Percentiles rank a stretch among this genome's conserved stretches.
phyloP scores from a whole-genome alignment of 23 tunicate species.

The Clavelina lepadiformis region DNA sequence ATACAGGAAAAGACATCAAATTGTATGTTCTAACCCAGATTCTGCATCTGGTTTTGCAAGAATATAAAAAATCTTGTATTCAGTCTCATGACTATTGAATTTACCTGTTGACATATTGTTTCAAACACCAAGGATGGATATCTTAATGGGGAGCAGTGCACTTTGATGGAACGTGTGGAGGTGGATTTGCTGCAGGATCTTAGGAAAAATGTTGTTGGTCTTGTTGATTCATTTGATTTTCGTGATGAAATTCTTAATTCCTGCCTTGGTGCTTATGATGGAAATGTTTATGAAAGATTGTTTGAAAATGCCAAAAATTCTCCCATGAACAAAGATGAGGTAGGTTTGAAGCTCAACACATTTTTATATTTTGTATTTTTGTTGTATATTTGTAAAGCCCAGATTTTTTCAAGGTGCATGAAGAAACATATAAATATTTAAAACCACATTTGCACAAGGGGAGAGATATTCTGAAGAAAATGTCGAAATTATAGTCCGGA shows the following conservation, averaged over 20 bases:
- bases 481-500: no score
- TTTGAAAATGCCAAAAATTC: constrained; percentile 58
- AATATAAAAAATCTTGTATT: no score
- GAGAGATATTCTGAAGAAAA: constrained; percentile 34
- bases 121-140: constrained; percentile 14
- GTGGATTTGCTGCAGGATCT: constrained; percentile 15
- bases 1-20: no score
- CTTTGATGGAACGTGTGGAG: constrained; percentile 35
- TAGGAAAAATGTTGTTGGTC: constrained; percentile 48
- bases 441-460: constrained; percentile 39
- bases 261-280: constrained; percentile 86
- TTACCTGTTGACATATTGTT: neutral
- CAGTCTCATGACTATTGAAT: no score
- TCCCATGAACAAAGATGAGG: constrained; percentile 47
- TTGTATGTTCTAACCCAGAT: no score
- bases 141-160: constrained; percentile 25
- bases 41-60: no score
- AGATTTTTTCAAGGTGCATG: constrained; percentile 44
- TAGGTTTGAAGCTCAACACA: neutral
- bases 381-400: no score
- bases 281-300: constrained; percentile 77
- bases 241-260: constrained; percentile 39
- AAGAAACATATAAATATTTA: constrained; percentile 24
- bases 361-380: no score
- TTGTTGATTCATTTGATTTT: constrained; percentile 89